These are phyloP conservation scores for Coluber constrictor DNA, from an alignment of 2,797 vertebrate species.

Conservation along the genomic window DNA sequence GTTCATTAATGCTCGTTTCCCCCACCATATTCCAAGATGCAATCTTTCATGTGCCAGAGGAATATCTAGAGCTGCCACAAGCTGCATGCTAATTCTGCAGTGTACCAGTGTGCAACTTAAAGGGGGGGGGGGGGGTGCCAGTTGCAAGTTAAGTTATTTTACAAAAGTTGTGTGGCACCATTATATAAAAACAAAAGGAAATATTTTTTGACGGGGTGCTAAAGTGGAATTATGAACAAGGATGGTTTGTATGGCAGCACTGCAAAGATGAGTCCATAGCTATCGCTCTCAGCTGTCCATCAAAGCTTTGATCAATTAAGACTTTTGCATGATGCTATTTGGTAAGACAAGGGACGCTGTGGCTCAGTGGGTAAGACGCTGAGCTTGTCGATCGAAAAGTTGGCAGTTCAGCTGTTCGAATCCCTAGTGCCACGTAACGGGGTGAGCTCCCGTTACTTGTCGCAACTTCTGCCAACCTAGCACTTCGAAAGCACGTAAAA, in stretches of 20 bases:
- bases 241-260: background rate
- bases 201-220: background rate
- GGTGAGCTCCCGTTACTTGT: no score
- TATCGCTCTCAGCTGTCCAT: background rate
- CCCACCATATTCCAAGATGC: background rate
- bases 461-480: no score
- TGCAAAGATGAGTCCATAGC: background rate
- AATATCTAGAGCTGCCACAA: fast-evolving
- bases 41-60: background rate
- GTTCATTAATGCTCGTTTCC: background rate
- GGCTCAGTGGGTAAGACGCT: no score
- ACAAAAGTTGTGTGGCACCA: background rate
- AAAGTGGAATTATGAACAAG: background rate
- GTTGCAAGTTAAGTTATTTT: background rate
- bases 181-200: background rate
- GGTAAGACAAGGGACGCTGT: no score
- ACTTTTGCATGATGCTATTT: background rate
- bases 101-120: background rate
- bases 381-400: no score
- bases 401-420: no score
- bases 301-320: background rate
- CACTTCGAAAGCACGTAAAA: no score
- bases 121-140: background rate
- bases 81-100: no score
- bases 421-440: no score